Percentiles rank a stretch among this genome's conserved stretches.
Conservation (phyloP, 1,140 invertebrate genomes). For the Ericerus pela region DNA sequence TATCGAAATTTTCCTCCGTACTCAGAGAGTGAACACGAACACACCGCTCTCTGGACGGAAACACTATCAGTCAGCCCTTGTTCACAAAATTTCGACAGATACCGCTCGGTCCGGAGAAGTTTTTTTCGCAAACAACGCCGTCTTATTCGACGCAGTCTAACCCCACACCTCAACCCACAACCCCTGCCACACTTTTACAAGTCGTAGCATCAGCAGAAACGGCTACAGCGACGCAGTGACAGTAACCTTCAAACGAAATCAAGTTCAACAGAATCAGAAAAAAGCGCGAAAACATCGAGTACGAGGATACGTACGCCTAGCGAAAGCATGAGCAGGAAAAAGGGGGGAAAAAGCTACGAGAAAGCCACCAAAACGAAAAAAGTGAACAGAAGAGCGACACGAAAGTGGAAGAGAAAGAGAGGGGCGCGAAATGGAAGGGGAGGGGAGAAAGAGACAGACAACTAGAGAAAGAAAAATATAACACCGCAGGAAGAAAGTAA, state of each 20-base stretch:
- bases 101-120: too few species aligned
- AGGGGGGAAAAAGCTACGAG: conserved; percentile 18
- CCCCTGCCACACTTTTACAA: too few species aligned
- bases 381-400: conserved; percentile 9
- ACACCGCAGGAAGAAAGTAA: conserved; percentile 11
- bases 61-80: too few species aligned
- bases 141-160: too few species aligned
- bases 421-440: conserved; percentile 17
- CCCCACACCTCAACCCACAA: too few species aligned
- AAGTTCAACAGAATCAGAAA: conserved; percentile 9
- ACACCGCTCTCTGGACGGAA: too few species aligned
- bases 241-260: conserved; percentile 7
- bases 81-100: too few species aligned
- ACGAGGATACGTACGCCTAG: neutral
- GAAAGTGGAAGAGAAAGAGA: conserved; percentile 17
- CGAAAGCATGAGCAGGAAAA: too few species aligned
- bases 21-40: too few species aligned
- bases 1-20: too few species aligned
- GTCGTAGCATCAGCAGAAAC: neutral
- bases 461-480: conserved; percentile 11
- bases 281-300: neutral
- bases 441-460: conserved; percentile 16
- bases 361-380: conserved; percentile 17
- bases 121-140: too few species aligned
- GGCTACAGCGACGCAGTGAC: neutral